A percentile compares a stretch with the other conserved stretches of the same genome.
phyloP scores from a whole-genome alignment of 2,797 vertebrate genomes.

The Silurus aristotelis region DNA sequence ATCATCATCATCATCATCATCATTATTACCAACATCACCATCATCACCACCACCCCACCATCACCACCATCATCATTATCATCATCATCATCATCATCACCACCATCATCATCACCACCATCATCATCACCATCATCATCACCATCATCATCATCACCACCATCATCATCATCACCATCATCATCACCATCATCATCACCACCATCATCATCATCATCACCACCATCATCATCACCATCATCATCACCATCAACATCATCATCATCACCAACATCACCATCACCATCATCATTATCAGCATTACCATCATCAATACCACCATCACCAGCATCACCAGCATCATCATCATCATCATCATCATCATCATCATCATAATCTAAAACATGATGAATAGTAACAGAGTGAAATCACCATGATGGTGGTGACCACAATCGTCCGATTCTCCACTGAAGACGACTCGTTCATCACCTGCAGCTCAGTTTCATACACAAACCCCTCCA shows the following conservation, averaged over 20 bases:
- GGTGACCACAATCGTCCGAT: slow-evolving; percentile 88
- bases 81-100: not conserved
- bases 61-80: not conserved
- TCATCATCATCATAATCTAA: not conserved
- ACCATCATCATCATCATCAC: not conserved
- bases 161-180: not conserved
- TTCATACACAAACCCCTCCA: slow-evolving; percentile 90
- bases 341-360: not conserved
- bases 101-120: not conserved
- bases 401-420: slow-evolving; percentile 83
- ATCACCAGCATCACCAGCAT: not conserved
- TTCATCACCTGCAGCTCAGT: slow-evolving; percentile 82
- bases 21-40: no score
- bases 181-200: no score
- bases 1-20: no score
- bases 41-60: not conserved
- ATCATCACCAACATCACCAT: not conserved
- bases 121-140: not conserved
- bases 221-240: not conserved
- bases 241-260: no score
- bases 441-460: slow-evolving; percentile 83
- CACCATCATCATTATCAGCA: not conserved
- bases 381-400: not conserved
- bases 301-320: not conserved
- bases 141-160: not conserved